phyloP scores from a whole-genome alignment of 2,113 vertebrate species.

The Leucoraja erinaceus region DNA sequence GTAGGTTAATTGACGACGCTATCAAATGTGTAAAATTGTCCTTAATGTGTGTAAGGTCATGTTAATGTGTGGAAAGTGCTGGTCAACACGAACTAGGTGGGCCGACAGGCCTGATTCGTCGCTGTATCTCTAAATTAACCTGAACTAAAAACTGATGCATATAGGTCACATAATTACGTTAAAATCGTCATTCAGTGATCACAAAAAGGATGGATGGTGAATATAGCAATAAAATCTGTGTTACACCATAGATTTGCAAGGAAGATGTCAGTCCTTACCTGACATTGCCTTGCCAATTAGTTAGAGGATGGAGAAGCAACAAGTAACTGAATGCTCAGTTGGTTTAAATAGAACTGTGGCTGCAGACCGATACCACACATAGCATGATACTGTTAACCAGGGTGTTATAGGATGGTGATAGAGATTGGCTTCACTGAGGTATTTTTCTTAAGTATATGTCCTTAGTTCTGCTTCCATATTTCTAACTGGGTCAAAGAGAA shows the following conservation, averaged over 20 bases:
- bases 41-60: no score
- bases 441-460: not conserved
- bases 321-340: not conserved
- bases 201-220: not conserved
- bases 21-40: no score
- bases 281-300: not conserved
- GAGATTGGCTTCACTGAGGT: not conserved
- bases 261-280: constrained; percentile 21
- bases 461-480: no score
- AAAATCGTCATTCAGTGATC: not conserved
- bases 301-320: not conserved
- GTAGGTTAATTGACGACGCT: no score
- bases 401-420: not conserved
- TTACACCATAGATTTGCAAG: not conserved
- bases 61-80: no score
- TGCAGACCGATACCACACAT: not conserved
- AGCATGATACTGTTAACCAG: no score
- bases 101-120: no score
- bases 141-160: no score
- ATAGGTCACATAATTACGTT: constrained; percentile 16
- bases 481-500: not conserved
- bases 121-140: no score
- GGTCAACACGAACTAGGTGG: no score
- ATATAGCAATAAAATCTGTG: not conserved
- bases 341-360: not conserved